Conservation (phyloP, 1,140 invertebrate species). For the Drosophila ironensis region DNA sequence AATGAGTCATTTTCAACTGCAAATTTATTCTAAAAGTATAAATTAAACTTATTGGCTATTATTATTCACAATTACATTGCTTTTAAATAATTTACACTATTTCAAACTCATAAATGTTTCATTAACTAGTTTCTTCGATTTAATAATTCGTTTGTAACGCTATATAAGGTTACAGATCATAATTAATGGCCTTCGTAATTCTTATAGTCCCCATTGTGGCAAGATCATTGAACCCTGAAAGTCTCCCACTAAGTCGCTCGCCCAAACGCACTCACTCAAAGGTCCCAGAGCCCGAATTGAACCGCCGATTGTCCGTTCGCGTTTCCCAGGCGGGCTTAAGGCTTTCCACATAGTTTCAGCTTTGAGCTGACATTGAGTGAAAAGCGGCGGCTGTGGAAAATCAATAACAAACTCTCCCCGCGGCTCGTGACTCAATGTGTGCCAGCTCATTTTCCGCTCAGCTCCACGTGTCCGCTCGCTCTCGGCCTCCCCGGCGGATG, state of each 20-base stretch:
- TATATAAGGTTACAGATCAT: neutral
- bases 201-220: neutral
- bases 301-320: constrained; percentile 15
- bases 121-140: too few relatives aligned
- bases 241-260: constrained; percentile 19
- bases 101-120: too few relatives aligned
- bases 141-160: too few relatives aligned
- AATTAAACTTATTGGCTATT: too few relatives aligned
- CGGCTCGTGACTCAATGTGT: constrained; percentile 11
- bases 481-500: constrained; percentile 6
- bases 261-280: constrained; percentile 11
- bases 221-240: constrained; percentile 27
- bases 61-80: too few relatives aligned
- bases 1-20: too few relatives aligned
- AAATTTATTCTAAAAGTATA: too few relatives aligned
- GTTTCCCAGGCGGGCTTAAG: constrained; percentile 35
- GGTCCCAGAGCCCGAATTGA: constrained; percentile 20
- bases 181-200: neutral
- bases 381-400: constrained; percentile 58
- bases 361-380: constrained; percentile 40
- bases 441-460: neutral
- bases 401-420: constrained; percentile 46
- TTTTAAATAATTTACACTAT: too few relatives aligned
- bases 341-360: constrained; percentile 29
- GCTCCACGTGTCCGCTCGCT: constrained; percentile 12